Conservation (phyloP, 2,888 invertebrate genomes). For the Tipula confusa region DNA sequence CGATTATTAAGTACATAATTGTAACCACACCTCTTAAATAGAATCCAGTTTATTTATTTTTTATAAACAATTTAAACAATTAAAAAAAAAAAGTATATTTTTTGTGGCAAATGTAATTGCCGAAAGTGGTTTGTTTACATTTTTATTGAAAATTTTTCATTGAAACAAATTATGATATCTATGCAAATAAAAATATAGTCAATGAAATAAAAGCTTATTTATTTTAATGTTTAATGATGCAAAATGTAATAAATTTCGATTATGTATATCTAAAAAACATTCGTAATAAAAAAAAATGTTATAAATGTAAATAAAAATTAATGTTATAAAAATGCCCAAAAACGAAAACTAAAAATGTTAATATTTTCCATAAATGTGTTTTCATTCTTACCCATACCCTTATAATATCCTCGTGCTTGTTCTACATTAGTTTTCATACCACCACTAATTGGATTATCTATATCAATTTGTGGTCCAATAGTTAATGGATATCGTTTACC, state of each 20-base stretch:
- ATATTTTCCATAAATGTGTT: background rate
- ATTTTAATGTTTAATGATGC: background rate
- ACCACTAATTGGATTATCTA: conserved; percentile 39
- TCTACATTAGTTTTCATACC: background rate
- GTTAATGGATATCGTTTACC: conserved; percentile 49
- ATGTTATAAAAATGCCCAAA: background rate
- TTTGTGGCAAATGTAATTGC: background rate
- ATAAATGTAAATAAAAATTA: background rate
- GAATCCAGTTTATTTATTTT: too few species aligned
- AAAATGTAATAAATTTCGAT: background rate
- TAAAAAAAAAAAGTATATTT: too few species aligned
- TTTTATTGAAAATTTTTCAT: too few species aligned
- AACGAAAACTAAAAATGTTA: background rate
- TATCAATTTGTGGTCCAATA: conserved; percentile 50
- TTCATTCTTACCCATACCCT: conserved; percentile 27
- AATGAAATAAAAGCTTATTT: background rate
- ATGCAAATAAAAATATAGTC: too few species aligned
- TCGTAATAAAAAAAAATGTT: background rate
- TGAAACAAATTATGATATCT: too few species aligned
- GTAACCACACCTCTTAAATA: too few species aligned
- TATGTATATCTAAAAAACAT: background rate
- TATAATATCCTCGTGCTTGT: conserved; percentile 25
- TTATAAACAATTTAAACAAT: too few species aligned
- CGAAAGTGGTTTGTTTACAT: background rate
- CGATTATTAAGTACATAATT: too few species aligned